Conservation (phyloP, 2,888 invertebrate genomes). For the Gasteruption jaculator region DNA sequence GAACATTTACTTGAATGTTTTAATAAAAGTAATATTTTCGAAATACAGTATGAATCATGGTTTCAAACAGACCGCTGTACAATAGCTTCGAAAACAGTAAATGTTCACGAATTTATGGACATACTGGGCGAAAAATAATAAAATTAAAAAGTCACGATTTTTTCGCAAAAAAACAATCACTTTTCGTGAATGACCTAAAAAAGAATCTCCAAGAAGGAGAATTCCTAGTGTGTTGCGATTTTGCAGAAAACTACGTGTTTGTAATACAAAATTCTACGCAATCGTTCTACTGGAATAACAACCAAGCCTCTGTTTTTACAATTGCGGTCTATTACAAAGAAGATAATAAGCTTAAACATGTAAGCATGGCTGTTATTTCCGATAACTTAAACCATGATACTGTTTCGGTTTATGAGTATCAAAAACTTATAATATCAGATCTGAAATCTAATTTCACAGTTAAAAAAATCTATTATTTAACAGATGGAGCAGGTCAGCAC, state of each 20-base stretch:
- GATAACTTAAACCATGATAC: constrained; percentile 16
- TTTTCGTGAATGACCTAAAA: constrained; percentile 2
- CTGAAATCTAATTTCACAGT: constrained; percentile 7
- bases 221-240: constrained; percentile 15
- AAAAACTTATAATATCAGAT: constrained; percentile 10
- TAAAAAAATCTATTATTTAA: constrained; percentile 4
- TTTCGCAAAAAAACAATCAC: constrained; percentile 15
- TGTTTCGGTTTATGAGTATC: constrained; percentile 10
- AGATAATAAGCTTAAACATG: constrained; percentile 9
- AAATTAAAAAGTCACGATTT: constrained; percentile 16
- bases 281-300: constrained; percentile 19
- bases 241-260: constrained; percentile 18
- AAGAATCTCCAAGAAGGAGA: constrained; percentile 12
- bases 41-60: too few species aligned
- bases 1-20: too few species aligned
- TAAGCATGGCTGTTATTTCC: constrained; percentile 13
- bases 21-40: too few species aligned
- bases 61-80: too few species aligned
- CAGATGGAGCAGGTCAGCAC: constrained; percentile 8
- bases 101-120: too few species aligned
- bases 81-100: too few species aligned
- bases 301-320: constrained; percentile 17
- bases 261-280: constrained; percentile 18
- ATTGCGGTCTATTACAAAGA: constrained; percentile 16
- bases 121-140: too few species aligned